A percentile compares a stretch with the other conserved stretches of the same genome.
Evolutionary conservation across 2,888 invertebrate species (phyloP).

Genomic region (Tubulanus polymorphus): DNA sequence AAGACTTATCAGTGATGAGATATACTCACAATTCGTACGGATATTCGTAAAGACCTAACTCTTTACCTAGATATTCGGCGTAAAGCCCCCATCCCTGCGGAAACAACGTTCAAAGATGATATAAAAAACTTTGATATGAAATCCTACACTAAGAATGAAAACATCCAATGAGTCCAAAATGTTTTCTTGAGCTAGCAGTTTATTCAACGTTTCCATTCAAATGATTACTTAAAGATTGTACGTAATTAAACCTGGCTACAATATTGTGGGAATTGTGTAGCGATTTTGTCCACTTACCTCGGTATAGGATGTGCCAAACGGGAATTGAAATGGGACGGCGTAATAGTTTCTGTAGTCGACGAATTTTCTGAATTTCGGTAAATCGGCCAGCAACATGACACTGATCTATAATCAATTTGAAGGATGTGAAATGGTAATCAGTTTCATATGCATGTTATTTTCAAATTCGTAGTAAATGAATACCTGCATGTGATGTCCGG

Average conservation of each 20-base stretch:
- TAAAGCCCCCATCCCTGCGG: constrained; percentile 58
- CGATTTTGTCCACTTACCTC: constrained; percentile 41
- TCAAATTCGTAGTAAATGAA: background rate
- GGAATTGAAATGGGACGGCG: constrained; percentile 41
- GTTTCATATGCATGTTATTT: background rate
- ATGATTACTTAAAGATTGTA: too few species aligned
- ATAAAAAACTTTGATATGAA: too few species aligned
- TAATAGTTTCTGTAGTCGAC: constrained; percentile 33
- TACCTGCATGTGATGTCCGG: constrained; percentile 54
- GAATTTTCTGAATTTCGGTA: constrained; percentile 29
- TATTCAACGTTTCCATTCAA: too few species aligned
- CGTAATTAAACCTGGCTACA: too few species aligned
- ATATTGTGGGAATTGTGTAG: too few species aligned
- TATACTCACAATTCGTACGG: constrained; percentile 38
- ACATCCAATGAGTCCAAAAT: too few species aligned
- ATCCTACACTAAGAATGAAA: too few species aligned
- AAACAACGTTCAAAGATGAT: too few species aligned
- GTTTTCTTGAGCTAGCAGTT: too few species aligned
- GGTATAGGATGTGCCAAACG: constrained; percentile 43
- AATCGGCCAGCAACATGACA: constrained; percentile 20
- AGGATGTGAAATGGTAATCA: background rate
- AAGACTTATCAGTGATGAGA: background rate
- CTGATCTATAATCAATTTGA: constrained; percentile 25
- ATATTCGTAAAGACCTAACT: constrained; percentile 46
- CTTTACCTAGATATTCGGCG: constrained; percentile 48